Evolutionary conservation across 2,113 vertebrate genomes (phyloP), one percentile per base, ranked within the genome.

Genomic region (Columba livia): DNA sequence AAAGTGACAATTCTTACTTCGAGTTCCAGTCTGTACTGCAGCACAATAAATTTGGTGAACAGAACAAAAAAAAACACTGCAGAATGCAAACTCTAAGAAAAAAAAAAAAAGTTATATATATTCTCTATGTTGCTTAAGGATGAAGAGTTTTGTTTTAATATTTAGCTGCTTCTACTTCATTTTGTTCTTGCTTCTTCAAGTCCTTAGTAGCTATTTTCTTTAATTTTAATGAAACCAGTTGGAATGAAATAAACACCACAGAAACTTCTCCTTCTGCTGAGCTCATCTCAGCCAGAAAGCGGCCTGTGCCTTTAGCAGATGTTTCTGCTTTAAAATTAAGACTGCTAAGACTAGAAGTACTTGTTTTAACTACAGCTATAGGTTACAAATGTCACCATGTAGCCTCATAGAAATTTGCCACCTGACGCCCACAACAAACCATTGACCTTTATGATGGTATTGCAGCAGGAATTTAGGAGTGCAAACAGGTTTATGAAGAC

Each of bases 1-100:
- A 94, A 96, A 96, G 85, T 91, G 95, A 92, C 83, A 97, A 89
- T 96, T 96, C 75, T 87, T 77, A 57, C 86, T 90, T 82, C 4
- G 31, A 85, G 61, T 95, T 83, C 67, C 60, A 72, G 51, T 50
- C 29, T 77, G 31, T 47, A 86, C 18, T 94, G 51, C 65, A 62
- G 25, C 82, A 91, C n/a, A 56, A 91, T 79, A 88, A 79, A 80
- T 79, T 88, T 62, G 24, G 25, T 15, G 56, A 91, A 95, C 5
- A 5, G 38, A 56, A 85, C 23, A 80, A 81, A 91, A 89, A 80
- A 74, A 74, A 78, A 11, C 4, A 21, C 7, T 34, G 10, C 15
- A 11, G 24, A 94, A 85, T 48, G 6, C 9, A 83, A 64, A 71
- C 4, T 19, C 2, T 11, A 31, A 12, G 5, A 14, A 1, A 6